phyloP scores from a whole-genome alignment of 23 tunicate species.

The Ciona savignyi region DNA sequence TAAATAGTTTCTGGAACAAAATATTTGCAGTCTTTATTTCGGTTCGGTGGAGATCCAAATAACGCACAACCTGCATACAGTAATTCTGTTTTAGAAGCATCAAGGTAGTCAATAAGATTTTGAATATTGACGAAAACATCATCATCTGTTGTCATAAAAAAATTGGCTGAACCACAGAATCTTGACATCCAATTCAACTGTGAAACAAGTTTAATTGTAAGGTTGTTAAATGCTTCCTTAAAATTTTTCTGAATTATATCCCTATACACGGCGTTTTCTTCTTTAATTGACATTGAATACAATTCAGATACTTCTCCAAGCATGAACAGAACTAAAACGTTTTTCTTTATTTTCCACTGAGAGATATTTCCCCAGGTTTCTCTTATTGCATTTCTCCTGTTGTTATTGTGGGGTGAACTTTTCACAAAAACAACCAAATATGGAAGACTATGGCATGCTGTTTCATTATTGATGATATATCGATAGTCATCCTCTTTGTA shows the following conservation, averaged over 20 bases:
- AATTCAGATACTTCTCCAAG: neutral
- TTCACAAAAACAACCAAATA: neutral
- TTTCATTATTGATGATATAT: neutral
- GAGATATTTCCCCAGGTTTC: neutral
- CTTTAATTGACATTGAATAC: neutral
- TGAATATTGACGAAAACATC: neutral
- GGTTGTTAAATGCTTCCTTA: neutral
- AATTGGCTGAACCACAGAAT: neutral
- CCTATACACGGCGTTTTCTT: neutral
- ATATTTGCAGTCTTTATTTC: too few species aligned
- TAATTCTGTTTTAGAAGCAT: neutral
- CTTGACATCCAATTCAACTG: neutral
- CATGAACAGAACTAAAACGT: neutral
- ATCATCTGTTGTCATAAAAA: neutral
- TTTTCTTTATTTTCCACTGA: neutral
- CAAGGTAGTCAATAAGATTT: neutral
- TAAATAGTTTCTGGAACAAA: too few species aligned
- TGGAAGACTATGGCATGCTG: neutral
- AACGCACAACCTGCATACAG: neutral
- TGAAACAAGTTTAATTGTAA: neutral
- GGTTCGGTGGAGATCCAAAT: neutral
- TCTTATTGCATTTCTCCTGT: neutral
- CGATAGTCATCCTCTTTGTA: neutral
- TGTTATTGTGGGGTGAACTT: neutral
- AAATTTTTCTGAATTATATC: neutral